Conservation (phyloP, 2,888 invertebrate genomes). For the Eledona agricola region DNA sequence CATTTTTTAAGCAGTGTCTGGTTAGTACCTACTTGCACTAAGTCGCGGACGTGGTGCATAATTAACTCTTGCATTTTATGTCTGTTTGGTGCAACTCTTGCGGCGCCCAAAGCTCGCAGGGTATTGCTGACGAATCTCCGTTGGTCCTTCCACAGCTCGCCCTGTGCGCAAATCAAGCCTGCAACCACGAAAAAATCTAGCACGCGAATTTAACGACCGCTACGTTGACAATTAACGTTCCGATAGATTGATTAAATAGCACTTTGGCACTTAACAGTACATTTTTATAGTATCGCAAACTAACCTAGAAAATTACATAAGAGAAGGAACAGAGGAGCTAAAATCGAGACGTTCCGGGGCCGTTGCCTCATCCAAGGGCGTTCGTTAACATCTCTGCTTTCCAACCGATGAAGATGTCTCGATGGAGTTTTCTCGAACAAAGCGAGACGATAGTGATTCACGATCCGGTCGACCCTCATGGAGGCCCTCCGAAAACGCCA, state of each 20-base stretch:
- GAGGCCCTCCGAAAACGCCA: conserved; percentile 10
- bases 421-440: background rate
- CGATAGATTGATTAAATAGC: no score
- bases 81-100: conserved; percentile 70
- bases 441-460: conserved; percentile 1
- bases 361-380: conserved; percentile 35
- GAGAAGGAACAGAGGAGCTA: no score
- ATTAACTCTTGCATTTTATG: conserved; percentile 73
- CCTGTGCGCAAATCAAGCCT: conserved; percentile 88
- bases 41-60: conserved; percentile 68
- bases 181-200: conserved; percentile 39
- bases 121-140: conserved; percentile 77
- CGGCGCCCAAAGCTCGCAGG: conserved; percentile 78
- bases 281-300: no score
- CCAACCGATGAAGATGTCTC: conserved; percentile 17
- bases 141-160: conserved; percentile 83
- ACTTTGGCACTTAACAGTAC: no score
- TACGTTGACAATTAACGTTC: no score
- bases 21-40: conserved; percentile 66
- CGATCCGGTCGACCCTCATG: conserved; percentile 6
- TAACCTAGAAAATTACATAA: no score
- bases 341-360: conserved; percentile 27
- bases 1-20: no score
- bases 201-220: no score
- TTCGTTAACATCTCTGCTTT: conserved; percentile 33